Conservation (phyloP, 2,113 vertebrate species). For the Anhinga rufa region DNA sequence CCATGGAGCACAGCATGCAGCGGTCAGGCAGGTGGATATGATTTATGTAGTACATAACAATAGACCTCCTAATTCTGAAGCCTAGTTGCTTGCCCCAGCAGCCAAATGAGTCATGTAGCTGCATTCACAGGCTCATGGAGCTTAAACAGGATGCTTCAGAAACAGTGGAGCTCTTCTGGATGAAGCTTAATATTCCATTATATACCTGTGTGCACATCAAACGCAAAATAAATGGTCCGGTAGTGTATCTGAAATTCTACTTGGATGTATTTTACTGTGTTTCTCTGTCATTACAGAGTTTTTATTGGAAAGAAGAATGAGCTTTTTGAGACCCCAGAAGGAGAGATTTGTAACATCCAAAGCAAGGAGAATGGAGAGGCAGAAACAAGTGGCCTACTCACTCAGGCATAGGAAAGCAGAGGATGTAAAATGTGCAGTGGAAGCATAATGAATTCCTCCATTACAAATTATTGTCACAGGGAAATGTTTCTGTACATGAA, state of each 20-base stretch:
- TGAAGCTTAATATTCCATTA: not conserved
- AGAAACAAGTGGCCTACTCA: slow-evolving; percentile 3
- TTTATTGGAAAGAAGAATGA: slow-evolving; percentile 18
- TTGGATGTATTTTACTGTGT: not conserved
- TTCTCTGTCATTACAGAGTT: not conserved
- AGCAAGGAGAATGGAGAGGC: not conserved
- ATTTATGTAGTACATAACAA: not conserved
- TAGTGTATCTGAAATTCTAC: not conserved
- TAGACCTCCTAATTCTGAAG: not conserved
- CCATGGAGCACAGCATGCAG: not conserved
- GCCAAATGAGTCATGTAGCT: not conserved
- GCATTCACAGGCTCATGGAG: not conserved
- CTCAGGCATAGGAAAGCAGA: not conserved
- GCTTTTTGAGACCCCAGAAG: not conserved
- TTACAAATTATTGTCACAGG: slow-evolving; percentile 36
- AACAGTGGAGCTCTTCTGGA: not conserved
- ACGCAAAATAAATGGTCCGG: not conserved
- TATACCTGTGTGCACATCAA: not conserved
- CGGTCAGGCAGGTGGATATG: not conserved
- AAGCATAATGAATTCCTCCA: slow-evolving; percentile 22
- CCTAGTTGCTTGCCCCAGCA: not conserved
- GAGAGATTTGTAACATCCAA: slow-evolving; percentile 6
- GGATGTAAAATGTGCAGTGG: not conserved
- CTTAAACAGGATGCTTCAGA: not conserved
- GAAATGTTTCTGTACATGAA: slow-evolving; percentile 44